Evolutionary conservation across 2,797 vertebrate genomes (phyloP), one percentile per base, ranked within the genome.

Genomic region (Vultur gryphus): DNA sequence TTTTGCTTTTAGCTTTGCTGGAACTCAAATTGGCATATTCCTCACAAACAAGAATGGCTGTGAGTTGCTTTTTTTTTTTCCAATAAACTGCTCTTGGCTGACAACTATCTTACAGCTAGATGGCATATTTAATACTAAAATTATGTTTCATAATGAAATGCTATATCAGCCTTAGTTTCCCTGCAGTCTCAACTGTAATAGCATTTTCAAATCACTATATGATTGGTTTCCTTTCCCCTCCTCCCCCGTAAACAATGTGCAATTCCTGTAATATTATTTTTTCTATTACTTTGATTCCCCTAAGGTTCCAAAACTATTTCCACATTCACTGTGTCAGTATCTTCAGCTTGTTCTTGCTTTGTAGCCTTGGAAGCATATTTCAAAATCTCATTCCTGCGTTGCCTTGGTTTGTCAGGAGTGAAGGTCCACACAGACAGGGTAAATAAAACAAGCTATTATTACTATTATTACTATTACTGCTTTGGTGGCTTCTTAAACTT

Each of bases 241-340:
- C 4, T 37, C 14, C 7, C 19, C 23, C 9, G 1, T 71, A 71
- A 97, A 87, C 73, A 94, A 89, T 54, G 70, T 82, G 62, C n/a
- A 95, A 72, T 92, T 95, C 55, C 59, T 92, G 37, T 71, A 93
- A 95, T 94, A 77, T 77, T 82, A 70, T 95, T 91, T 90, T 80
- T 83, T 44, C 76, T 93, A 94, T 96, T 94, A 78, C 46, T 93
- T 82, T 86, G 43, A 88, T 95, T 94, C 84, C 87, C 81, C 29
- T 70, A 85, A 91, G 89, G 86, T 82, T 91, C 59, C 58, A 48
- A 79, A 82, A 62, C 57, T 57, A 51, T 80, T 95, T 95, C 83
- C 43, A 41, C 75, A n/a, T 76, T 73, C 51, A 31, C 61, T 52
- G 16, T 41, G 37, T 35, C 77, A 84, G 58, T 67, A 70, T 85